These are phyloP conservation scores for Perccottus glenii DNA, from an alignment of 2,113 vertebrate genomes.

Conservation along the genomic window DNA sequence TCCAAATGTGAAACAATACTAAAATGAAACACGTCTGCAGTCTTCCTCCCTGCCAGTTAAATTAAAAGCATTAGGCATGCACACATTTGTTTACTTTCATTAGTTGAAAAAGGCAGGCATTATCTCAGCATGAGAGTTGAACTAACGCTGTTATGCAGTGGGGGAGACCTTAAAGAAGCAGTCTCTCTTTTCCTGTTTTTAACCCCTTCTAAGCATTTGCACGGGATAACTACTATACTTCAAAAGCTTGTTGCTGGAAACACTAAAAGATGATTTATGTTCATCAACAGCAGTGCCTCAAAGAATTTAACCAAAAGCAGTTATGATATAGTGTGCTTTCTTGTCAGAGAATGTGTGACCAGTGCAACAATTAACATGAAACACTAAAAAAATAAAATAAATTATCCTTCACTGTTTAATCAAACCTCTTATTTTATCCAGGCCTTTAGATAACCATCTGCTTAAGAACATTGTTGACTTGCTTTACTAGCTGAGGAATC, in stretches of 20 bases:
- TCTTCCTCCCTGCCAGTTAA: constrained; percentile 24
- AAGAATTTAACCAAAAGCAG: constrained; percentile 26
- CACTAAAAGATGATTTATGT: constrained; percentile 26
- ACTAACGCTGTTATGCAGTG: constrained; percentile 7
- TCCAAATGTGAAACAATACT: constrained; percentile 26
- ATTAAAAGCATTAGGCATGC: constrained; percentile 38
- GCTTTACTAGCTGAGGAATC: too few species aligned
- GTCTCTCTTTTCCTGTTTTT: constrained; percentile 15
- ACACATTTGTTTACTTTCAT: constrained; percentile 55
- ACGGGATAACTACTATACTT: constrained; percentile 33
- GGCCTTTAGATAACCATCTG: too few species aligned
- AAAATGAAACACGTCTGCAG: constrained; percentile 26
- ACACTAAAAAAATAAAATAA: too few species aligned
- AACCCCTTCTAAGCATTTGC: constrained; percentile 21
- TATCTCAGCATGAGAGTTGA: constrained; percentile 41
- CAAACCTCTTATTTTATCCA: too few species aligned
- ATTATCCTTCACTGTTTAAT: too few species aligned
- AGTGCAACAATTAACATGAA: background rate
- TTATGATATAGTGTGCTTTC: background rate
- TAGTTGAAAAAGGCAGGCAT: constrained; percentile 13
- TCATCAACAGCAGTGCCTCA: constrained; percentile 21
- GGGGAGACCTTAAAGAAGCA: constrained; percentile 31
- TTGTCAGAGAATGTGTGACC: background rate
- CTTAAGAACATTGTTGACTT: too few species aligned
- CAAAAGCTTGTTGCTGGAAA: constrained; percentile 44